phyloP scores from a whole-genome alignment of 2,113 vertebrate genomes.

The cattle (Bos taurus) region ARS-UCD2.0 NC_037344.1:28913001-28913500 shows the following conservation, averaged over 20 bases:
- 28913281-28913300: slow-evolving; percentile 32
- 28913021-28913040: not conserved
- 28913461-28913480: not conserved
- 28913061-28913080: slow-evolving; percentile 85
- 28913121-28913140: slow-evolving; percentile 77
- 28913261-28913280: slow-evolving; percentile 51
- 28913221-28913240: slow-evolving; percentile 62
- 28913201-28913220: slow-evolving; percentile 76
- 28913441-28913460: not conserved
- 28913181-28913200: slow-evolving; percentile 71
- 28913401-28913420: not conserved
- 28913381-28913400: not conserved
- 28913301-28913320: slow-evolving; percentile 13
- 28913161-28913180: slow-evolving; percentile 75
- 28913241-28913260: slow-evolving; percentile 77
- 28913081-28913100: slow-evolving; percentile 82
- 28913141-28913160: slow-evolving; percentile 81
- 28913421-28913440: not conserved
- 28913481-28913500: not conserved
- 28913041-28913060: slow-evolving; percentile 75
- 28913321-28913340: not conserved
- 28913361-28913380: not conserved
- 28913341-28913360: not conserved
- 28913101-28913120: slow-evolving; percentile 83
- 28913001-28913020: slow-evolving; percentile 52